Percentiles rank a stretch among this genome's conserved stretches.
Evolutionary conservation across 2,113 vertebrate species (phyloP).

Genomic region (Sinosuthora webbiana): DNA sequence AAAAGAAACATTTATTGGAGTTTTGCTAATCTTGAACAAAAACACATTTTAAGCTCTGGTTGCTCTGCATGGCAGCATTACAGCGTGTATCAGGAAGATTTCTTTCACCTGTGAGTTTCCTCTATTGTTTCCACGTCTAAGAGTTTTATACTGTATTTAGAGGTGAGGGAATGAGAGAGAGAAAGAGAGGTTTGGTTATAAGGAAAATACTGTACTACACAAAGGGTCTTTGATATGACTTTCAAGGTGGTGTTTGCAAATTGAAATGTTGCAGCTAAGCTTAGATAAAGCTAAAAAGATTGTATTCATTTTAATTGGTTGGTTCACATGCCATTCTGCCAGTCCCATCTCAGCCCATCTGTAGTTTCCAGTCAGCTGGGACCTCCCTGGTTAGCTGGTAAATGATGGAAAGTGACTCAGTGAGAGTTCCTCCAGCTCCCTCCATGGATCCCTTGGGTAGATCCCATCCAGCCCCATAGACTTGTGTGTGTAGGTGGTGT

Average conservation of each 20-base stretch:
- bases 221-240: background rate
- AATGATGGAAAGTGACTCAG: background rate
- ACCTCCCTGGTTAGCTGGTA: background rate
- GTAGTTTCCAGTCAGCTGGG: background rate
- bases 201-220: background rate
- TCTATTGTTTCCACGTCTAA: background rate
- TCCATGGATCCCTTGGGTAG: background rate
- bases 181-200: background rate
- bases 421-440: background rate
- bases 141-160: background rate
- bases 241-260: conserved; percentile 12
- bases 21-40: background rate
- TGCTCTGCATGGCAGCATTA: background rate
- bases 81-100: background rate
- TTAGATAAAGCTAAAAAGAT: conserved; percentile 36
- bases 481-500: background rate
- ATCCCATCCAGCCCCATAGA: background rate
- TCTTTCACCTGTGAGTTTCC: background rate
- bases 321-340: background rate
- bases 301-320: conserved; percentile 26
- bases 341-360: background rate
- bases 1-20: background rate
- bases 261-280: conserved; percentile 39
- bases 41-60: background rate
- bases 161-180: background rate